Percentiles rank a stretch among this genome's conserved stretches.
phyloP scores from a whole-genome alignment of 2,797 vertebrate genomes.

The Vireo griseus region DNA sequence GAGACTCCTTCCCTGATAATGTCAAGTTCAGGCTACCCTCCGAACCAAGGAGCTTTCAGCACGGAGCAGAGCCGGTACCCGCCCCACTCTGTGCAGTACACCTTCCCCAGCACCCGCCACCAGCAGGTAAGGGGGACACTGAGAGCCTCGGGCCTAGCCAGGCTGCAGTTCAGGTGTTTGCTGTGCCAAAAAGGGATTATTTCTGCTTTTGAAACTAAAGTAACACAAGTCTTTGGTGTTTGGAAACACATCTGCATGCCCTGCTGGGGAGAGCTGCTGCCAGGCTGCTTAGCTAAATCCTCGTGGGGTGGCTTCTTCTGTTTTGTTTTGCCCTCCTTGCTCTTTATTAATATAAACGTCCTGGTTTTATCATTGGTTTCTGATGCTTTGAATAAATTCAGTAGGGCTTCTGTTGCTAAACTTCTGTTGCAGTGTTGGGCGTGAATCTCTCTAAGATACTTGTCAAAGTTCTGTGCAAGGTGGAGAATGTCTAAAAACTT shows the following conservation, averaged over 20 bases:
- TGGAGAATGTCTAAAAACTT: not conserved
- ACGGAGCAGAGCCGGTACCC: conserved; percentile 92
- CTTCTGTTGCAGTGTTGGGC: not conserved
- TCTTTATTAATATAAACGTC: not conserved
- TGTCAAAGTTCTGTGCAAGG: not conserved
- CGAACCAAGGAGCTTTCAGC: conserved; percentile 96
- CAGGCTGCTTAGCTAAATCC: not conserved
- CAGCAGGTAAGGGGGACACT: conserved; percentile 81
- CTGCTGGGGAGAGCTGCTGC: not conserved
- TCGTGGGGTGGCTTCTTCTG: not conserved
- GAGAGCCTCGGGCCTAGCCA: rapidly evolving
- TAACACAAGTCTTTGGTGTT: rapidly evolving
- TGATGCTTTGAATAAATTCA: not conserved
- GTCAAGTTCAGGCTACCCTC: conserved; percentile 95
- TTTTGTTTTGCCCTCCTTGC: not conserved
- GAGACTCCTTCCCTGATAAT: conserved; percentile 79
- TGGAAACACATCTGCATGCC: not conserved
- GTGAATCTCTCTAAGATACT: not conserved
- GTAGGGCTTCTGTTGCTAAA: not conserved
- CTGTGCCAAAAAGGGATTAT: not conserved
- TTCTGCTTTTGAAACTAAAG: rapidly evolving
- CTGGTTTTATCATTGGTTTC: not conserved
- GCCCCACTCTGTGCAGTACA: conserved; percentile 92
- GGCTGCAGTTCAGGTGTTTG: rapidly evolving
- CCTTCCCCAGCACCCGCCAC: conserved; percentile 86